Evolutionary conservation across 2,113 vertebrate species (phyloP), one percentile per base, ranked within the genome.

Genomic region (Ophiodon elongatus): DNA sequence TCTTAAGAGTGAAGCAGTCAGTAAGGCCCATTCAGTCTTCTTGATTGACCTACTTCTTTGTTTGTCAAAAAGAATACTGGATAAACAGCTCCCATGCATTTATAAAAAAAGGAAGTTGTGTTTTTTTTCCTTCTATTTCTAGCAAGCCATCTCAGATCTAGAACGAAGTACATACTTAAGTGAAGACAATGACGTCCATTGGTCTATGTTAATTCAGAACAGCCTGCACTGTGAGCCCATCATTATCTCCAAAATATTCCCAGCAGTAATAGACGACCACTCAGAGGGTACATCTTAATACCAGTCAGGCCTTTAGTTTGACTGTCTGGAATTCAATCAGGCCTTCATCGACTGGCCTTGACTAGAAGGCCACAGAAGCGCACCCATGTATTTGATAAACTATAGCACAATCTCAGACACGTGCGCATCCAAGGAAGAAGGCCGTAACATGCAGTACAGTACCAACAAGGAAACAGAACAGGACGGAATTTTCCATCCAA

Each of bases 401-500:
- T 67, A 69, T 27, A 21, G 65, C 67, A 83, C 67, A 73, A 87
- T 76, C 54, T 81, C 31, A 78, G 66, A 82, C 68, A 78, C n/a
- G 11, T n/a, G 73, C 25, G 41, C 57, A 25, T 37, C 54, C 25
- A 45, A 83, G 63, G 66, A 76, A 76, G 65, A 80, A 54, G 76
- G 84, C 79, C 86, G 84, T 63, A 71, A 85, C 68, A 62, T 78
- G 83, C 69, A 80, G 76, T 82, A 81, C 64, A 83, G 35, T 74
- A 88, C 82, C 74, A 67, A 84, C 80, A 62, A 79, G 29, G 73
- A 73, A 84, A 79, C 83, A 88, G 83, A 89, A 77, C 78, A 85
- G 91, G 76, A 81, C 66, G 95, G 94, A 95, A 96, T 91, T 95
- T 96, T 96, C 95, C 95, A 95, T 93, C 85, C 82, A 77, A 92